These are phyloP conservation scores for Cnemophilus loriae DNA, from an alignment of 2,113 vertebrate genomes.

Conservation along the genomic window DNA sequence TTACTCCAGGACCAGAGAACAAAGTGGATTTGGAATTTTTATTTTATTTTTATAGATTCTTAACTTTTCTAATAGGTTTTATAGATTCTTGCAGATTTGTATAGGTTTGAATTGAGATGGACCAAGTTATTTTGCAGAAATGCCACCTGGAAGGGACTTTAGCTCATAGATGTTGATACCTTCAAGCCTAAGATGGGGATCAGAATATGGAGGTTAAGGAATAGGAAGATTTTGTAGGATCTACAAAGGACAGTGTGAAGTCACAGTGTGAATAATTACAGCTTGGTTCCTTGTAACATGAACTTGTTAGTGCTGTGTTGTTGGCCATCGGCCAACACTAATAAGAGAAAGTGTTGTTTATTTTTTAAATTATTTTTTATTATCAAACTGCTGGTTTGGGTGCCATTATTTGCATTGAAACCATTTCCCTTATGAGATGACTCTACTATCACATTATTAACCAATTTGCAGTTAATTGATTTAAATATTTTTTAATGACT, in stretches of 20 bases:
- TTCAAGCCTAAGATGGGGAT: neutral
- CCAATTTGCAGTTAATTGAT: neutral
- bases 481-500: neutral
- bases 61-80: neutral
- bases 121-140: neutral
- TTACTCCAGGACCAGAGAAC: neutral
- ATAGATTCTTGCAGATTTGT: neutral
- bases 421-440: neutral
- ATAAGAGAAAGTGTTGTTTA: neutral
- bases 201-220: neutral
- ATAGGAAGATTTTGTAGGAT: neutral
- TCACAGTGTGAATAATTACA: neutral
- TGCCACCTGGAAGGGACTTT: neutral
- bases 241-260: neutral
- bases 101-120: neutral
- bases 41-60: neutral
- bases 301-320: neutral
- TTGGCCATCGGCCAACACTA: neutral
- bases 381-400: neutral
- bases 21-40: neutral
- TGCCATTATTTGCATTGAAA: neutral
- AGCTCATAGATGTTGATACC: rapidly evolving
- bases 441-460: neutral
- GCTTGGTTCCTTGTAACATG: neutral
- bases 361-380: neutral